Evolutionary conservation across 1,140 invertebrate genomes (phyloP).

Genomic region (Holotrichia oblita): DNA sequence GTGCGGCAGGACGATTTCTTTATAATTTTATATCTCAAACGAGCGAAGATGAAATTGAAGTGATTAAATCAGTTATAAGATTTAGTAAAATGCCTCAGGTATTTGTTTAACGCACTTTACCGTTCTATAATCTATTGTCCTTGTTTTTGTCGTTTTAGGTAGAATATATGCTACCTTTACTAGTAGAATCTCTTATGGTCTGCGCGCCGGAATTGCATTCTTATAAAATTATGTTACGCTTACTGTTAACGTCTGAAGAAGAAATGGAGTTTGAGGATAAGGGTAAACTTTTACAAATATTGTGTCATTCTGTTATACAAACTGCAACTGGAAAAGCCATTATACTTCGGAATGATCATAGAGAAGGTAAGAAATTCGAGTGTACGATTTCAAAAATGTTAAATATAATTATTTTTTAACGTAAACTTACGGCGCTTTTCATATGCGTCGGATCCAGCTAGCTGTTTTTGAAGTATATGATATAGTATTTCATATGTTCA

Average conservation of each 20-base stretch:
- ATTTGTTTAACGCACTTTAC: neutral
- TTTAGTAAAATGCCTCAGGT: neutral
- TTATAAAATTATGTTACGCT: neutral
- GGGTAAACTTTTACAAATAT: neutral
- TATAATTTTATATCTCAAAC: neutral
- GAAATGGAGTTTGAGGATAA: neutral
- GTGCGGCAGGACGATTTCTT: neutral
- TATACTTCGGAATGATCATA: neutral
- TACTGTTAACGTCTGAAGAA: neutral
- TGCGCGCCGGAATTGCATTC: slow-evolving; percentile 1
- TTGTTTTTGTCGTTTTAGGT: neutral
- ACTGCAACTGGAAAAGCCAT: neutral
- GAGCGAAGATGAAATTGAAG: neutral
- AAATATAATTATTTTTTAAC: too few relatives aligned
- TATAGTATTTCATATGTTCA: too few relatives aligned
- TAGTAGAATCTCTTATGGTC: neutral
- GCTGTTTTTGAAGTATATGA: too few relatives aligned
- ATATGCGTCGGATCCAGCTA: too few relatives aligned
- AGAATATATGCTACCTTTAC: neutral
- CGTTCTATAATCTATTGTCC: neutral
- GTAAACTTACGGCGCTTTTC: too few relatives aligned
- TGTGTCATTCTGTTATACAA: neutral
- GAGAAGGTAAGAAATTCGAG: slow-evolving; percentile 20
- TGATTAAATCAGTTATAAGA: neutral
- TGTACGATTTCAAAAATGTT: too few relatives aligned